Base-by-base conservation (phyloP, 2,113 vertebrate species). In the Podarcis muralis region DNA sequence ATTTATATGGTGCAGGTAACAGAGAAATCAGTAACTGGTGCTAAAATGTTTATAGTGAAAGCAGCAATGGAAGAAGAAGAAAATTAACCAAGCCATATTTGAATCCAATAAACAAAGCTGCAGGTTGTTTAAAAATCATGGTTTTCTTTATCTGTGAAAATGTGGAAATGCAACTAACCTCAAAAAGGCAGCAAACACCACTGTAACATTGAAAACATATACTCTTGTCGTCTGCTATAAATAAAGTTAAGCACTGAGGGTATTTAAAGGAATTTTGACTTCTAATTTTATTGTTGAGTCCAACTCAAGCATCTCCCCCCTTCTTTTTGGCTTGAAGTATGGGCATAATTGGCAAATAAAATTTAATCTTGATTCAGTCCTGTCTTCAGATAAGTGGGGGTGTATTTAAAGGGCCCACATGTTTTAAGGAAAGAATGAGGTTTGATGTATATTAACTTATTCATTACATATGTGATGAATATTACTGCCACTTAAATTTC, bases 1-100 rank as follows among this genome's bases (percentile, higher is more conserved):
- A 94, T 93, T 92, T 94, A 91, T 89, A 74, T 90, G 48, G 65
- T 88, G 87, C 87, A 93, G 87, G 88, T 68, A 53, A 90, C 87
- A 90, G 91, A 93, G 81, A 95, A 93, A 94, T 93, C 76, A 90
- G 27, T 53, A 93, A 92, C 81, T 59, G 85, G 57, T 83, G 90
- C 84, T 92, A 85, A 93, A 93, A 48, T 35, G 91, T 91, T 81
- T 87, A 80, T 76, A 80, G 87, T 88, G 76, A 88, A 90, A 90
- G 77, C 85, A 27, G 32, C 74, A 88, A 86, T 57, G 20, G 86
- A 79, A 37, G 84, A 89, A 83, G 6, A 48, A 66, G 80, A 65
- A 86, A 1, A 8, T 30, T 27, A 25, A 79, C 65, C 32, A 40
- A 84, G 5, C 6, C 62, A 84, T 57, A 90, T 90, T 91, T 79